phyloP scores from a whole-genome alignment of 2,113 vertebrate species.

The Dendrocopos noguchii region DNA sequence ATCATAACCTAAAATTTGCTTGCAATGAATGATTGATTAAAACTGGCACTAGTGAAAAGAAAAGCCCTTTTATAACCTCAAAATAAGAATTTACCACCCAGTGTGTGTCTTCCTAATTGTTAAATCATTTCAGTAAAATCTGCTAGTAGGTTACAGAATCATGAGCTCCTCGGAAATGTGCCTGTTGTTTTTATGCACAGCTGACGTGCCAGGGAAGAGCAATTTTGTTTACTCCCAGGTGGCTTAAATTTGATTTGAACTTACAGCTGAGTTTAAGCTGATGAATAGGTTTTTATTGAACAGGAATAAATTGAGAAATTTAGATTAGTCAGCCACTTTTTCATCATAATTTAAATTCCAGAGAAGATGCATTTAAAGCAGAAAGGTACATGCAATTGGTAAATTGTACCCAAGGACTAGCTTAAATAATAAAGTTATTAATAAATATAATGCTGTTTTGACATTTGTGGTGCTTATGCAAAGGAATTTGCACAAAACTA shows the following conservation, averaged over 20 bases:
- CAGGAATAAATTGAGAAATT: slow-evolving; percentile 90
- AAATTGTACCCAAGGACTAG: slow-evolving; percentile 68
- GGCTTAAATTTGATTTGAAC: slow-evolving; percentile 90
- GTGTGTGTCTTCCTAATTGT: neutral
- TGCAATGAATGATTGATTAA: neutral
- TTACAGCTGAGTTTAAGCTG: slow-evolving; percentile 85
- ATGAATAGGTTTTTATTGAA: slow-evolving; percentile 93
- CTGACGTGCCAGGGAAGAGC: slow-evolving; percentile 66
- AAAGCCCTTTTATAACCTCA: neutral
- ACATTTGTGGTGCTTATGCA: neutral
- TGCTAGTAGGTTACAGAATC: slow-evolving; percentile 48
- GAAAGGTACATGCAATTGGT: slow-evolving; percentile 63
- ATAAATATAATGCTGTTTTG: slow-evolving; percentile 31
- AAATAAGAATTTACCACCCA: neutral
- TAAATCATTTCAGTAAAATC: slow-evolving; percentile 57
- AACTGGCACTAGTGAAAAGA: neutral
- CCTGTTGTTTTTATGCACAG: slow-evolving; percentile 73
- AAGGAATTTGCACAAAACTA: slow-evolving; percentile 22
- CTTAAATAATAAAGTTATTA: slow-evolving; percentile 75
- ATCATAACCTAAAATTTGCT: neutral
- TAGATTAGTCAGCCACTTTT: slow-evolving; percentile 89
- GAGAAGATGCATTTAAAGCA: slow-evolving; percentile 76
- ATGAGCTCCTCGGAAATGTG: slow-evolving; percentile 62
- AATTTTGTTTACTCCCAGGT: slow-evolving; percentile 87
- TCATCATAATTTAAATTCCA: slow-evolving; percentile 81